Base-by-base conservation (phyloP, 2,888 invertebrate genomes). In the Aspidiotus destructor region DNA sequence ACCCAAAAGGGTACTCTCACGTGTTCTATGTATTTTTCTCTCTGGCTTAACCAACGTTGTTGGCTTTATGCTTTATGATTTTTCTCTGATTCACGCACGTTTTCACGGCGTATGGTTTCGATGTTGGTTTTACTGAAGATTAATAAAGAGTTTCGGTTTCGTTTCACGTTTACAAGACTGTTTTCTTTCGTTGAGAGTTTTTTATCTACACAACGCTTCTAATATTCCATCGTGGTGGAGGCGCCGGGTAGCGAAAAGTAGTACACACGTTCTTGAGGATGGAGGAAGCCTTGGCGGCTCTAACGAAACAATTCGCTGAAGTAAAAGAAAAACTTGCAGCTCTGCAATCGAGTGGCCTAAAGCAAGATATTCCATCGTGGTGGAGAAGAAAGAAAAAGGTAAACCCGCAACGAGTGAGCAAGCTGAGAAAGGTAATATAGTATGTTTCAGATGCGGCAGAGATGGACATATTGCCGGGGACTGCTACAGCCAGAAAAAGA, bases 191-290 rank as follows among this genome's bases (percentile, higher is more conserved):
- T n/a, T n/a, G n/a, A n/a, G n/a, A n/a, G n/a, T n/a, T n/a, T n/a
- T n/a, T n/a, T n/a, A n/a, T n/a, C n/a, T n/a, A n/a, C n/a, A n/a
- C n/a, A 10, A 55, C 15, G 8, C 55, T n/a, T 10, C 16, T 15
- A n/a, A 55, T 55, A n/a, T 55, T 55, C 55, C 16, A 55, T n/a
- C 11, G 55, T 55, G 55, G 55, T 55, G 55, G 55, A 55, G 55
- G 55, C 16, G 55, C 55, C 55, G n/a, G 55, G 55, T 55, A 55
- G 55, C 11, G 16, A 8, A 10, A 55, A 55, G 8, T n/a, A 15
- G n/a, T 8, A 55, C 8, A 15, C 16, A 55, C 11, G 11, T 8
- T 8, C 10, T 55, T 8, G 8, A n/a, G 9, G 8, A 55, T 55
- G 55, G 55, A 55, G 16, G 55, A 55, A 55, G n/a, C 11, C 8